These are phyloP conservation scores for Drosophila athabasca DNA, from an alignment of 1,140 invertebrate species.

Conservation along the genomic window DNA sequence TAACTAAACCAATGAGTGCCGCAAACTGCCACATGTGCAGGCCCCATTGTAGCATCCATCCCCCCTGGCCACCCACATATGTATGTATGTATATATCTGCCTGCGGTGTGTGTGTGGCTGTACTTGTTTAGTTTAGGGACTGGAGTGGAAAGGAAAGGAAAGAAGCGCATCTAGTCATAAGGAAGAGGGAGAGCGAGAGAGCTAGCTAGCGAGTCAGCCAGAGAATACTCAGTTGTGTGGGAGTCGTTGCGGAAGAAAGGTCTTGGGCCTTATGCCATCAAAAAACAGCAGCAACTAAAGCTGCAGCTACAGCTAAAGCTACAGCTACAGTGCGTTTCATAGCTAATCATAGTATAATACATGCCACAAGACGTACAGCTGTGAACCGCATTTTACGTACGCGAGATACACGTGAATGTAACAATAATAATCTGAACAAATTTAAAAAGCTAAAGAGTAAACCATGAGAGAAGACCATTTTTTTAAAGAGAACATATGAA, in stretches of 20 bases:
- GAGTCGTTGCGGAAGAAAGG: background rate
- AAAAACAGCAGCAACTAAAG: too few species aligned
- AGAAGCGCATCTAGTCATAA: conserved; percentile 71
- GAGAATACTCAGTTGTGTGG: background rate
- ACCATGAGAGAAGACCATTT: conserved; percentile 1
- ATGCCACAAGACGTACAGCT: too few species aligned
- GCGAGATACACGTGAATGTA: conserved; percentile 34
- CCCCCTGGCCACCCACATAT: background rate
- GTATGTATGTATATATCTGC: background rate
- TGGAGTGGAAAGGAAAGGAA: background rate
- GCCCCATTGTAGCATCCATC: conserved; percentile 5
- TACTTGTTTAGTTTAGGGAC: background rate
- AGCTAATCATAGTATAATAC: conserved; percentile 2
- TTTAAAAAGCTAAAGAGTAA: conserved; percentile 8
- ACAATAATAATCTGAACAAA: conserved; percentile 52
- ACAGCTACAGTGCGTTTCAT: conserved; percentile 2
- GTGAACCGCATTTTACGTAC: conserved; percentile 3
- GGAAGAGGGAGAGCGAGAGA: conserved; percentile 16
- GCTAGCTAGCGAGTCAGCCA: conserved; percentile 4
- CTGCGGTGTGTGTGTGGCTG: conserved; percentile 1
- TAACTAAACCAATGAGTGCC: conserved; percentile 22
- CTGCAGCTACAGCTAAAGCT: too few species aligned
- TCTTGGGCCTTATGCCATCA: too few species aligned
- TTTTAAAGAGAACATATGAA: conserved; percentile 31
- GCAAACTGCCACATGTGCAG: conserved; percentile 37